These are phyloP conservation scores for Syngnathus scovelli DNA, from an alignment of 2,113 vertebrate genomes.

Conservation along the genomic window DNA sequence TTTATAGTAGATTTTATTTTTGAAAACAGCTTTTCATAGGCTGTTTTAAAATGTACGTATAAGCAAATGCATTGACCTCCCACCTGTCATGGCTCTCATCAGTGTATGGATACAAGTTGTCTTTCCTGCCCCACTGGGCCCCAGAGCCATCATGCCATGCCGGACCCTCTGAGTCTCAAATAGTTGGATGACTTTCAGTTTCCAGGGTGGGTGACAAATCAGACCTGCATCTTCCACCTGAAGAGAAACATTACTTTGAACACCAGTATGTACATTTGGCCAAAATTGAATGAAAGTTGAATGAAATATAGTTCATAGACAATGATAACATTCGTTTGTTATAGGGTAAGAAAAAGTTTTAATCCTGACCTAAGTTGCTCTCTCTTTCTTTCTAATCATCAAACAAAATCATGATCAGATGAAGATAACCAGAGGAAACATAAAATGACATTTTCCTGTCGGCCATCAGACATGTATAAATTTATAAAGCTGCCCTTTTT, in stretches of 20 bases:
- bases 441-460: no score
- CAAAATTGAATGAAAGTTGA: no score
- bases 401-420: no score
- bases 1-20: not conserved
- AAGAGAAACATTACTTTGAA: not conserved
- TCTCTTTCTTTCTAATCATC: no score
- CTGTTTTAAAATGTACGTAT: not conserved
- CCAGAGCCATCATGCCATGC: slow-evolving; percentile 92
- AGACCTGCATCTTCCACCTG: slow-evolving; percentile 86
- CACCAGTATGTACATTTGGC: not conserved
- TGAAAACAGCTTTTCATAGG: not conserved
- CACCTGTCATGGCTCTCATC: slow-evolving; percentile 92
- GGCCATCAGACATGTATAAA: not conserved
- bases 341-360: no score
- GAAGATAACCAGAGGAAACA: no score
- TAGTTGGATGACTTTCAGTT: slow-evolving; percentile 90
- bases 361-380: no score
- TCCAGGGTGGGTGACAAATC: slow-evolving; percentile 90
- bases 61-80: not conserved
- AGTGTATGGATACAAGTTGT: slow-evolving; percentile 87
- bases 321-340: no score
- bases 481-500: not conserved
- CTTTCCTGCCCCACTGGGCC: slow-evolving; percentile 93
- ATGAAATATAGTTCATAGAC: no score
- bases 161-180: slow-evolving; percentile 90